These are phyloP conservation scores for Dendroctonus valens DNA, from an alignment of 1,140 invertebrate genomes.

Conservation along the genomic window DNA sequence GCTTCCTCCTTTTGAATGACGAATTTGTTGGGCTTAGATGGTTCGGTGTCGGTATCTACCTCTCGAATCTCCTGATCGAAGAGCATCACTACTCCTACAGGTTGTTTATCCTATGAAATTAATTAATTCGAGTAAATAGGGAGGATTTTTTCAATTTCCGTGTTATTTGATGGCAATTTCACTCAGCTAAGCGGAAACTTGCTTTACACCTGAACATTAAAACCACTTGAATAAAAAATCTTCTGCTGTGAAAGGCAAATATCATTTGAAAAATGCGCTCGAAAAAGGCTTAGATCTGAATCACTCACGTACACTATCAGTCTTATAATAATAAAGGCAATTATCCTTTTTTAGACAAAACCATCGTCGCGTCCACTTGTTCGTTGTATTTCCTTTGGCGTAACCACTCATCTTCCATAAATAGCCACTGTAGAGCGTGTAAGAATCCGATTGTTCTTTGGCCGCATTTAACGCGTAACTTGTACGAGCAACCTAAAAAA, in stretches of 20 bases:
- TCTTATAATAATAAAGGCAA: slow-evolving; percentile 95
- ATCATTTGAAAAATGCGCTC: too few species aligned
- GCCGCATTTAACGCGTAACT: slow-evolving; percentile 49
- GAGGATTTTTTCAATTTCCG: too few species aligned
- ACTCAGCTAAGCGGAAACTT: not conserved
- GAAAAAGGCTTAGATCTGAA: too few species aligned
- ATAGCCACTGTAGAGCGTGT: slow-evolving; percentile 73
- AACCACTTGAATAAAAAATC: too few species aligned
- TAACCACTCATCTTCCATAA: slow-evolving; percentile 70
- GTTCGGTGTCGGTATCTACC: slow-evolving; percentile 59
- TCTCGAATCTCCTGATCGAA: slow-evolving; percentile 74
- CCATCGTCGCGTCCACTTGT: slow-evolving; percentile 86
- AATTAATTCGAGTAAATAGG: slow-evolving; percentile 7
- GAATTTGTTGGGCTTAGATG: slow-evolving; percentile 60
- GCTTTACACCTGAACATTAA: too few species aligned
- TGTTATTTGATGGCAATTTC: not conserved
- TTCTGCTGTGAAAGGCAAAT: too few species aligned
- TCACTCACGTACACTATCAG: slow-evolving; percentile 68
- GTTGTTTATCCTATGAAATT: slow-evolving; percentile 73
- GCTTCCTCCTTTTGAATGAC: slow-evolving; percentile 70
- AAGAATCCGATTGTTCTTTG: slow-evolving; percentile 54
- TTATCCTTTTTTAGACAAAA: slow-evolving; percentile 88
- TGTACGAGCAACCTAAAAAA: slow-evolving; percentile 52
- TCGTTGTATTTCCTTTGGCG: slow-evolving; percentile 56
- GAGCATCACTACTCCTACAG: slow-evolving; percentile 84